Conservation (phyloP, 1,140 invertebrate genomes). For the Diorhabda elongata region DNA sequence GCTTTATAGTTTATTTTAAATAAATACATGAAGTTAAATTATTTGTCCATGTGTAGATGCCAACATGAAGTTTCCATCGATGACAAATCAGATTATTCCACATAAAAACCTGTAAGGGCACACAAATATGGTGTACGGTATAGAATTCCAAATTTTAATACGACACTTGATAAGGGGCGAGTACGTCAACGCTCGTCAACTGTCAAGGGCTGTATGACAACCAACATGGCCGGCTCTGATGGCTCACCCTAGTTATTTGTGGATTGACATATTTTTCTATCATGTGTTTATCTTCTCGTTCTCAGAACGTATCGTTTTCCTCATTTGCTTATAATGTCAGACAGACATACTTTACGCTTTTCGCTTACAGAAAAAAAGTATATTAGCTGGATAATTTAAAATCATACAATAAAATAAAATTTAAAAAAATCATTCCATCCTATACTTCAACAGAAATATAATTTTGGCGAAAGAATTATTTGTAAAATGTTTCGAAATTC, state of each 20-base stretch:
- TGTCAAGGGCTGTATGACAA: constrained; percentile 34
- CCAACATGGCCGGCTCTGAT: constrained; percentile 41
- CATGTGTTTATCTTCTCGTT: constrained; percentile 39
- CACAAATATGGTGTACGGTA: constrained; percentile 4
- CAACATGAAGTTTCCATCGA: not conserved
- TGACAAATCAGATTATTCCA: not conserved
- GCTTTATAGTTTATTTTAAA: too few species aligned
- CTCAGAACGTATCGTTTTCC: constrained; percentile 23
- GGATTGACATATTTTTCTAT: constrained; percentile 44
- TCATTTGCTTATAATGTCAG: not conserved
- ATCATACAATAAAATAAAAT: too few species aligned
- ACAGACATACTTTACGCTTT: too few species aligned
- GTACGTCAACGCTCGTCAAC: constrained; percentile 40
- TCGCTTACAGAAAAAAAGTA: too few species aligned
- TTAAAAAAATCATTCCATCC: too few species aligned
- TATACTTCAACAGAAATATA: too few species aligned
- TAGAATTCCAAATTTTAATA: constrained; percentile 23
- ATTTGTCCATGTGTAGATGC: too few species aligned
- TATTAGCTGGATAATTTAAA: too few species aligned
- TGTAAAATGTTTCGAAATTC: too few species aligned
- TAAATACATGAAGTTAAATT: too few species aligned
- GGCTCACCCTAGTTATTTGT: constrained; percentile 38
- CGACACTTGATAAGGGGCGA: constrained; percentile 40
- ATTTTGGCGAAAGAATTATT: too few species aligned
- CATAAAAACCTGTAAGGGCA: not conserved